A percentile compares a stretch with the other conserved stretches of the same genome.
Conservation (phyloP, 1,140 invertebrate genomes). For the Linepithema humile region DNA sequence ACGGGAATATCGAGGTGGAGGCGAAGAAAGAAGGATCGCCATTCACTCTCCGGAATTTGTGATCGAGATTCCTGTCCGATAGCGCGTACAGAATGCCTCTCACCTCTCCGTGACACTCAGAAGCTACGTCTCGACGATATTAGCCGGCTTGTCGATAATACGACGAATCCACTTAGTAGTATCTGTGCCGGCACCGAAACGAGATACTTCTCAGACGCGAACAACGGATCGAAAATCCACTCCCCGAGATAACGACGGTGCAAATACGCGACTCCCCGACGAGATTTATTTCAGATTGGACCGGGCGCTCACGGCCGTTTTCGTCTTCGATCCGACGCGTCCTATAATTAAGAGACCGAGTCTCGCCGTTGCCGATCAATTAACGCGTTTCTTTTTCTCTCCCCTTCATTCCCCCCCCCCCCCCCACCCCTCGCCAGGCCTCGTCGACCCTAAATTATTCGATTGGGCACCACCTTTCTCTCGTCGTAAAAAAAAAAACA, state of each 20-base stretch:
- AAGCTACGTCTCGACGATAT: constrained; percentile 23
- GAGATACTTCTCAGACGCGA: constrained; percentile 2
- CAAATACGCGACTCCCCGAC: not conserved
- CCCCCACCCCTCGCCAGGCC: not conserved
- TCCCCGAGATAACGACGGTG: constrained; percentile 1
- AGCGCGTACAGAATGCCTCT: constrained; percentile 43
- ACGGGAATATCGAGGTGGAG: constrained; percentile 50
- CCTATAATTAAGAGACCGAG: constrained; percentile 20
- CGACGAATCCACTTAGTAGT: constrained; percentile 21
- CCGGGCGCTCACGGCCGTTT: not conserved
- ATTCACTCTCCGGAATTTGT: constrained; percentile 77
- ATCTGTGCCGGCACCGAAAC: constrained; percentile 11
- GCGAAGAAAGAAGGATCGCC: constrained; percentile 53
- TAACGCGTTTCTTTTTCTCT: constrained; percentile 6
- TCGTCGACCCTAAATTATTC: constrained; percentile 58
- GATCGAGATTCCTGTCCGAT: constrained; percentile 64
- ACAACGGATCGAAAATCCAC: not conserved
- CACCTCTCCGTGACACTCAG: constrained; percentile 17
- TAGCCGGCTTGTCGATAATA: constrained; percentile 39
- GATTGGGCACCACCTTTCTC: constrained; percentile 5
- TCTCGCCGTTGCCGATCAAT: constrained; percentile 16
- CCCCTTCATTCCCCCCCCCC: too few relatives aligned
- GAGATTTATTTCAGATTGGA: constrained; percentile 16
- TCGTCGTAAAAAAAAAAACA: not conserved
- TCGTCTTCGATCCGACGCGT: not conserved